A percentile compares a stretch with the other conserved stretches of the same genome.
phyloP scores from a whole-genome alignment of 2,113 vertebrate species.

The Lanius collurio region DNA sequence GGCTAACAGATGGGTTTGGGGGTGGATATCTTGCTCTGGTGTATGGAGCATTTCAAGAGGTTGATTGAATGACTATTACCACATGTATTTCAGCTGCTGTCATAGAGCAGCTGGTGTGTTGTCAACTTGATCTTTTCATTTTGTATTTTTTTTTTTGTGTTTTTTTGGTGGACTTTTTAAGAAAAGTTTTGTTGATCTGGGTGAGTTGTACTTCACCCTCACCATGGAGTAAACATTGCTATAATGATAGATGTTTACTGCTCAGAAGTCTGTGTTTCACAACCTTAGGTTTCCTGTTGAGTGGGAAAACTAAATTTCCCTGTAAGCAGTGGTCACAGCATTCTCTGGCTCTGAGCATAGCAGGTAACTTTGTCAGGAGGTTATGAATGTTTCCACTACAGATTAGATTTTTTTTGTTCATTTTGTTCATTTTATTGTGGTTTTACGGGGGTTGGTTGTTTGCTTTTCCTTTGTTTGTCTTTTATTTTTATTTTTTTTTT shows the following conservation, averaged over 20 bases:
- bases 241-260: neutral
- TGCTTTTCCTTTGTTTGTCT: neutral
- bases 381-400: neutral
- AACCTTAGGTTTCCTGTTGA: neutral
- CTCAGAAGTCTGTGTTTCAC: neutral
- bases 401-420: neutral
- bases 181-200: neutral
- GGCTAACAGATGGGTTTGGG: slow-evolving; percentile 39
- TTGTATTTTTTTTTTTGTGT: neutral
- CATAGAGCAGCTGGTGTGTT: slow-evolving; percentile 48
- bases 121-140: slow-evolving; percentile 10
- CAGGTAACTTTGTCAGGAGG: neutral
- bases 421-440: neutral
- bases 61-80: slow-evolving; percentile 36
- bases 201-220: neutral
- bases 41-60: slow-evolving; percentile 35
- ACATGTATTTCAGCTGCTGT: slow-evolving; percentile 40
- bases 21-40: slow-evolving; percentile 33
- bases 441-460: neutral
- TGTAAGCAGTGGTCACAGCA: neutral
- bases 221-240: neutral
- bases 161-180: neutral
- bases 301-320: neutral
- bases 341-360: neutral
- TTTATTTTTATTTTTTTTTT: neutral